Evolutionary conservation across 2,113 vertebrate genomes (phyloP), one percentile per base, ranked within the genome.

Genomic region (Gopherus evgoodei): DNA sequence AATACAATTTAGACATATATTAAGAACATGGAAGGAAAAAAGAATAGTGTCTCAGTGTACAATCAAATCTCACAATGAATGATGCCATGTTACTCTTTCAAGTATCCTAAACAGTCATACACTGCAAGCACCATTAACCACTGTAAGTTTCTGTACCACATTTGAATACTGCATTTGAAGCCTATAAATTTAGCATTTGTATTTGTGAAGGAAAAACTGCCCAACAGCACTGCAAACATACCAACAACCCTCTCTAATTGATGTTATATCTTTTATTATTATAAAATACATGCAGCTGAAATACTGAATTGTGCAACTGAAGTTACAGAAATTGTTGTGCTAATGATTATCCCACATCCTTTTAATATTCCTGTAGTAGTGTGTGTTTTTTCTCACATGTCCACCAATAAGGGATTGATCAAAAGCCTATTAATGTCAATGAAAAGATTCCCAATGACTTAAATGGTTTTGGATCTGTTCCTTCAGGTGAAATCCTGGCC

Each of bases 1-100:
- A 87, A 86, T 91, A 81, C 44, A 87, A 65, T 10, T 95, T n/a
- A 89, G 78, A 94, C n/a, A 54, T 88, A 92, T 82, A 94, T 89
- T 87, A 91, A 91, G 91, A 96, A 83, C 2, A 52, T 0, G 0
- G 44, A 95, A 24, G 31, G 82, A 90, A 95, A 97, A 97, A 93
- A 95, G 92, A 87, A 93, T 52, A 1, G 95, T 88, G 29, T 91
- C 96, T 96, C 49, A 57, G 85, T 56, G 52, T 56, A 50, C 91
- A 96, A 96, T 89, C 81, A 88, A 96, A 91, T 89, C 72, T 82
- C 84, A 92, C 38, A 87, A 10, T 35, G 31, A 94, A 87, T 85
- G 80, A 95, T 72, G 44, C 76, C 72, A 82, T n/a, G 25, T 93
- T 84, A 93, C 72, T 87, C 81, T 79, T 79, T 72, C 35, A 80